Conservation (phyloP, 1,140 invertebrate species). For the Euwallacea fornicatus region DNA sequence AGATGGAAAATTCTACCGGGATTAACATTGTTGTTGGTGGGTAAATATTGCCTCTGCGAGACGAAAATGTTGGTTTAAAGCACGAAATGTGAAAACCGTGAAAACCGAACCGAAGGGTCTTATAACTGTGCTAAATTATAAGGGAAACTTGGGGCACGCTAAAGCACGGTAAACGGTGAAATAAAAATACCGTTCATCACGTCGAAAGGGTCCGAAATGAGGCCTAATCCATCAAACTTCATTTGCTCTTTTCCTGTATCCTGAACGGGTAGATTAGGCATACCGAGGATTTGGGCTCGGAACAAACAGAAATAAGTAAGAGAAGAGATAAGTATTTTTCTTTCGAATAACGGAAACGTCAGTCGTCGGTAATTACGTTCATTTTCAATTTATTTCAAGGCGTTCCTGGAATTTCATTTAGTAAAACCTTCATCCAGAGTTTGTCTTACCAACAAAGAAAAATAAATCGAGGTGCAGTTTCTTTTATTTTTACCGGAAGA, state of each 20-base stretch:
- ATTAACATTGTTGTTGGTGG: conserved; percentile 21
- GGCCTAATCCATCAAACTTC: background rate
- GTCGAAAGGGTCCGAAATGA: too few relatives aligned
- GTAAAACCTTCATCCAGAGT: conserved; percentile 18
- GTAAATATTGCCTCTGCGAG: conserved; percentile 16
- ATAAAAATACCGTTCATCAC: too few relatives aligned
- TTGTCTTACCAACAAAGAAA: conserved; percentile 8
- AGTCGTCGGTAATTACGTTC: conserved; percentile 27
- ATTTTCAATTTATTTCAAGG: conserved; percentile 29
- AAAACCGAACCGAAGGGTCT: background rate
- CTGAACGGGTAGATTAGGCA: background rate
- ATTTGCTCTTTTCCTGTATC: background rate
- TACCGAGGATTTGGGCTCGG: background rate
- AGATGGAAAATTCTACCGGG: conserved; percentile 20
- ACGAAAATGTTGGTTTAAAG: conserved; percentile 6
- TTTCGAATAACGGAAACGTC: conserved; percentile 18
- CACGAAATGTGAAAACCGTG: conserved; percentile 1
- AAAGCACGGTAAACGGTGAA: background rate
- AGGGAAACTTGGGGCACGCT: background rate
- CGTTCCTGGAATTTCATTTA: conserved; percentile 27
- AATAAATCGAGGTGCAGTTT: background rate
- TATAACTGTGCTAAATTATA: background rate
- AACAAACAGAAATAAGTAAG: conserved; percentile 24
- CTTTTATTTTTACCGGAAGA: background rate
- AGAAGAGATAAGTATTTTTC: conserved; percentile 14